Evolutionary conservation across 2,113 vertebrate species (phyloP).

Genomic region (Bufo bufo): DNA sequence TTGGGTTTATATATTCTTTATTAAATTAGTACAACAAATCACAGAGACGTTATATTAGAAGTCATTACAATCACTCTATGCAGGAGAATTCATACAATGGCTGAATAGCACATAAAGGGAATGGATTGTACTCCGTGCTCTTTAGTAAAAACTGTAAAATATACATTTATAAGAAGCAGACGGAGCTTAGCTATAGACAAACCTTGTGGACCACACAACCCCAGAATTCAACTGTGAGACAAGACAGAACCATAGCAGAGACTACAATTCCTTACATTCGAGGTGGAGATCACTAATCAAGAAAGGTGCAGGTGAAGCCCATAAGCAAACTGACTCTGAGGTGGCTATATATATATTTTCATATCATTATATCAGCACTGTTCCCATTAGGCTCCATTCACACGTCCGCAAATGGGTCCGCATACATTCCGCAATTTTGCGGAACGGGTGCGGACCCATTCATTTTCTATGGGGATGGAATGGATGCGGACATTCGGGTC

Average conservation of each 20-base stretch:
- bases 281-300: neutral
- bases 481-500: too few relatives aligned
- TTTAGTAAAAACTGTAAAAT: too few relatives aligned
- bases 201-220: neutral
- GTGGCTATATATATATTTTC: too few relatives aligned
- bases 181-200: neutral
- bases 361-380: too few relatives aligned
- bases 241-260: neutral
- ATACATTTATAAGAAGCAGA: neutral
- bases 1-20: slow-evolving; percentile 14
- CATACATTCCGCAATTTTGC: too few relatives aligned
- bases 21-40: slow-evolving; percentile 9
- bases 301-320: neutral
- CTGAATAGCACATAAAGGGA: too few relatives aligned
- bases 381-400: too few relatives aligned
- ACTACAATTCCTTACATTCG: neutral
- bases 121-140: too few relatives aligned
- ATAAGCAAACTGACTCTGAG: neutral
- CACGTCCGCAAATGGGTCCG: too few relatives aligned
- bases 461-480: too few relatives aligned
- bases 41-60: slow-evolving; percentile 3
- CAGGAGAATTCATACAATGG: neutral
- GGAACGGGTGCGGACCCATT: too few relatives aligned
- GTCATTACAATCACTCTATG: slow-evolving; percentile 9
- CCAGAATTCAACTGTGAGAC: neutral